These are phyloP conservation scores for Arbacia lixula DNA, from an alignment of 53 echinoderm and acorn worm genomes.

Conservation along the genomic window DNA sequence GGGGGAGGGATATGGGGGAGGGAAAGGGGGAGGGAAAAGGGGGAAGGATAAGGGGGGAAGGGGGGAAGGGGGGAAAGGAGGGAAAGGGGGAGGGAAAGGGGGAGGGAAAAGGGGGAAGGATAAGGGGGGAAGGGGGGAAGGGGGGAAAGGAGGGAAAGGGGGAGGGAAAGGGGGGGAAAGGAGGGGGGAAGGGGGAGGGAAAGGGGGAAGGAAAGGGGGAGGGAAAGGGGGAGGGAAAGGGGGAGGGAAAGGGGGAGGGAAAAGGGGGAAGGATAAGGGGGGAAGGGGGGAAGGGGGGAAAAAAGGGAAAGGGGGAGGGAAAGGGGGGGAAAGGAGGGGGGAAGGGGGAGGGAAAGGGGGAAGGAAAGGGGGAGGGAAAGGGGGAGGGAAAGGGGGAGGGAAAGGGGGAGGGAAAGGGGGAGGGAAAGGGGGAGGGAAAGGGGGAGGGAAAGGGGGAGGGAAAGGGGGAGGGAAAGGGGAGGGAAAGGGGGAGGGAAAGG, in stretches of 20 bases:
- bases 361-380: neutral
- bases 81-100: neutral
- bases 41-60: neutral
- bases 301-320: neutral
- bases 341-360: neutral
- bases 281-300: neutral
- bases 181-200: neutral
- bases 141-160: neutral
- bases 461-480: neutral
- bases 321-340: neutral
- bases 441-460: neutral
- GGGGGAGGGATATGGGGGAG: neutral
- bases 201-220: neutral
- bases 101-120: neutral
- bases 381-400: neutral
- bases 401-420: neutral
- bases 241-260: neutral
- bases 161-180: neutral
- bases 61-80: neutral
- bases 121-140: neutral
- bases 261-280: neutral
- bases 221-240: neutral
- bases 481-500: neutral
- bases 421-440: neutral
- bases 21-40: neutral